A percentile compares a stretch with the other conserved stretches of the same genome.
Evolutionary conservation across 2,888 invertebrate species (phyloP).

Genomic region (Hydropsyche betteni): DNA sequence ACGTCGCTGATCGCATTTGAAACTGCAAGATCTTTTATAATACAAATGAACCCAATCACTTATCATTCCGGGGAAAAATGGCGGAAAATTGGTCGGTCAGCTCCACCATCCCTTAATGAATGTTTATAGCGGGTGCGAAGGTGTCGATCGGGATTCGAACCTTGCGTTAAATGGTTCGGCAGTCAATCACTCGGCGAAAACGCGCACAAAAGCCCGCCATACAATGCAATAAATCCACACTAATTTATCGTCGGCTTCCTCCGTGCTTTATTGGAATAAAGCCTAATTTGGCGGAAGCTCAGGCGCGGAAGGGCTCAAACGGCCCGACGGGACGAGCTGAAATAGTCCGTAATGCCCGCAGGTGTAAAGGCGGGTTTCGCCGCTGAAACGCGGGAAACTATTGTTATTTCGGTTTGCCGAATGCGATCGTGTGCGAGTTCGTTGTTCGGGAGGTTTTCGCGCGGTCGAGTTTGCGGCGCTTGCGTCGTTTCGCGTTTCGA

Average conservation of each 20-base stretch:
- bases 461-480: background rate
- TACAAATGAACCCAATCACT: no score
- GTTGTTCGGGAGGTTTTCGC: background rate
- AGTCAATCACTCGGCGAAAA: conserved; percentile 47
- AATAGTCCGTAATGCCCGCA: background rate
- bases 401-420: background rate
- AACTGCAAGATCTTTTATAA: no score
- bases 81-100: no score
- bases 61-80: no score
- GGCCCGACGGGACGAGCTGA: background rate
- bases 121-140: conserved; percentile 11
- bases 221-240: conserved; percentile 49
- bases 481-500: conserved; percentile 13
- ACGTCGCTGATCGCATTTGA: no score
- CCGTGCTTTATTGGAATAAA: conserved; percentile 50
- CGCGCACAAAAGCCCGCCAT: conserved; percentile 34
- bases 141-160: conserved; percentile 47
- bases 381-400: background rate
- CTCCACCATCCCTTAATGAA: conserved; percentile 2
- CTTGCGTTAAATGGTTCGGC: conserved; percentile 47
- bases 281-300: conserved; percentile 47
- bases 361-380: background rate
- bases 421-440: no score
- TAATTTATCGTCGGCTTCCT: conserved; percentile 50
- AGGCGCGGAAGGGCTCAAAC: conserved; percentile 13